Evolutionary conservation across 1,140 invertebrate species (phyloP).

Genomic region (Aphaenogaster floridana): DNA sequence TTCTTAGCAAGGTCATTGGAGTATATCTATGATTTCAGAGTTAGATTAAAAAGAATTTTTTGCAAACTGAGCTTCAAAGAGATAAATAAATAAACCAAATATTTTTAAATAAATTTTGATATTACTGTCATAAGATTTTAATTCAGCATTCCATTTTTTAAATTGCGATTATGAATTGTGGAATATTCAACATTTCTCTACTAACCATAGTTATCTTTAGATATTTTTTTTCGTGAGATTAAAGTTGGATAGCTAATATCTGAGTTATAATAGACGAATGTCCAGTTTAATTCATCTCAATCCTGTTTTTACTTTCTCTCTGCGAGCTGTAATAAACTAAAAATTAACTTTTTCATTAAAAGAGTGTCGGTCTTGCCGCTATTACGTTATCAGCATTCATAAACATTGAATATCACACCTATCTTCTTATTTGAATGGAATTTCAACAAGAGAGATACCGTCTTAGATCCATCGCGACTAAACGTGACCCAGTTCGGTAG

Average conservation of each 20-base stretch:
- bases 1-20: neutral
- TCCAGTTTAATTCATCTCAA: neutral
- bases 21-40: neutral
- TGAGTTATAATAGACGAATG: neutral
- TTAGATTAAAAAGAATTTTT: neutral
- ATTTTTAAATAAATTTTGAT: neutral
- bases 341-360: slow-evolving; percentile 35
- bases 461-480: slow-evolving; percentile 50
- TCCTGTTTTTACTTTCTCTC: slow-evolving; percentile 16
- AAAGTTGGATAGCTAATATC: slow-evolving; percentile 4
- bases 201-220: neutral
- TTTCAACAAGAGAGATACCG: slow-evolving; percentile 39
- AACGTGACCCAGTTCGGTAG: slow-evolving; percentile 43
- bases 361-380: neutral
- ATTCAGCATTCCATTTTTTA: neutral
- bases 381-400: slow-evolving; percentile 28
- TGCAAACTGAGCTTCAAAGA: neutral
- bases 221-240: neutral
- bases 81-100: neutral
- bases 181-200: neutral
- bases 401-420: slow-evolving; percentile 27
- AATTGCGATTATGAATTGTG: neutral
- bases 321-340: slow-evolving; percentile 8
- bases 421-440: slow-evolving; percentile 21
- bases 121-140: neutral